A percentile compares a stretch with the other conserved stretches of the same genome.
Evolutionary conservation across 2,113 vertebrate genomes (phyloP).

Genomic region (Hymenochirus boettgeri): DNA sequence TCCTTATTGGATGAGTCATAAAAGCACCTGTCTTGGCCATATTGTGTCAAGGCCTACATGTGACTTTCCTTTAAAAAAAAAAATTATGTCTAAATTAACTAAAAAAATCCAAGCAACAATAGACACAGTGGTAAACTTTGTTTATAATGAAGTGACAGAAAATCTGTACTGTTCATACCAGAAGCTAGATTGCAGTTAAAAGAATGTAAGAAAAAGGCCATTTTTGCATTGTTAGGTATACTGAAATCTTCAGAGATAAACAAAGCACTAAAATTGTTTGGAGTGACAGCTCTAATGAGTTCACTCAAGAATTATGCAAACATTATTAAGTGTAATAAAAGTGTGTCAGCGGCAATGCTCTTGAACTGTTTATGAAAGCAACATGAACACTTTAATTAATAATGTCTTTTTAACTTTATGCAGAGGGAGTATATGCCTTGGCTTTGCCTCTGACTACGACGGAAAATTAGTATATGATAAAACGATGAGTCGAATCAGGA

Average conservation of each 20-base stretch:
- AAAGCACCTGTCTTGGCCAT: not conserved
- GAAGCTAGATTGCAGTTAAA: conserved; percentile 8
- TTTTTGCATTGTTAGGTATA: conserved; percentile 27
- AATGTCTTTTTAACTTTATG: conserved; percentile 70
- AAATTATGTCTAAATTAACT: not conserved
- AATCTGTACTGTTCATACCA: conserved; percentile 7
- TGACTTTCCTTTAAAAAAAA: not conserved
- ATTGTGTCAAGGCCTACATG: not conserved
- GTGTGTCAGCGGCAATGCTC: conserved; percentile 56
- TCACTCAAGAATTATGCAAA: conserved; percentile 64
- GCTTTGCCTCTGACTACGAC: conserved; percentile 55
- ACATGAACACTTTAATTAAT: conserved; percentile 51
- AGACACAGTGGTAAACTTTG: conserved; percentile 11
- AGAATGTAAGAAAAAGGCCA: conserved; percentile 13
- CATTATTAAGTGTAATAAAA: conserved; percentile 72
- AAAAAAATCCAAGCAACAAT: conserved; percentile 5
- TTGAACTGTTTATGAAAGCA: conserved; percentile 58
- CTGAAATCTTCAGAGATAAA: conserved; percentile 51
- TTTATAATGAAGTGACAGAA: conserved; percentile 14
- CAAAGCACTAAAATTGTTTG: conserved; percentile 47
- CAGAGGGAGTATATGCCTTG: conserved; percentile 60
- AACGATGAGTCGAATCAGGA: conserved; percentile 59
- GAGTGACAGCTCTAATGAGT: conserved; percentile 64
- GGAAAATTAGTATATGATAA: conserved; percentile 67
- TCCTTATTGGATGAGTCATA: too few species aligned